Evolutionary conservation across 2,888 invertebrate genomes (phyloP), one percentile per base, ranked within the genome.

Genomic region (Tipula unca): DNA sequence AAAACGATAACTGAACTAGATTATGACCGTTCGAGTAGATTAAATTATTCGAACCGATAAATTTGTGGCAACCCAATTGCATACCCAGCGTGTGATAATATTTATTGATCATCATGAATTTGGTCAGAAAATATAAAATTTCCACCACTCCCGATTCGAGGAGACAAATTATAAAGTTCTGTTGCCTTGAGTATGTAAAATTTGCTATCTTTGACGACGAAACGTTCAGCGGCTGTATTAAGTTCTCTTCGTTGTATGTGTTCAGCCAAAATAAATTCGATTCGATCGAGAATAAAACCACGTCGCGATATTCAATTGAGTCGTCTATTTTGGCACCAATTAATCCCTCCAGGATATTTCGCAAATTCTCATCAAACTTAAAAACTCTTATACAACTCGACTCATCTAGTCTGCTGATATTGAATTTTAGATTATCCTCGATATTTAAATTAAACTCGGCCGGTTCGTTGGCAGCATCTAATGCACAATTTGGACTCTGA

Each of bases 251-350:
- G n/a, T n/a, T 83, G 32, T 83, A 35, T 6, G 29, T 83, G 25
- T 84, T 84, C 17, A 84, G 20, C 84, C 84, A 84, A 84, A 25
- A 84, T 20, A 84, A 84, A 36, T 35, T 84, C 14, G 35, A 36
- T 20, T 84, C 84, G 36, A 84, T 84, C 20, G 35, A 36, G 13
- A 84, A 84, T 25, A 84, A 84, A 20, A 84, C 14, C n/a, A 39
- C 13, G 1, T 83, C 83, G 17, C 1, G 2, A 17, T 32, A 83
- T 5, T 1, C 17, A 10, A 69, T 69, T 10, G 69, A 25, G 4
- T 84, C 39, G 13, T 84, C 36, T 36, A 84, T 39, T 36, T 36
- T 3, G 1, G 35, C 36, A 0, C 84, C 84, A 84, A 84, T 84
- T 13, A 35, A 39, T 20, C 20, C 5, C 36, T 84, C 84, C 20